These are phyloP conservation scores for Oryzias melastigma DNA, from an alignment of 2,113 vertebrate species.

Conservation along the genomic window DNA sequence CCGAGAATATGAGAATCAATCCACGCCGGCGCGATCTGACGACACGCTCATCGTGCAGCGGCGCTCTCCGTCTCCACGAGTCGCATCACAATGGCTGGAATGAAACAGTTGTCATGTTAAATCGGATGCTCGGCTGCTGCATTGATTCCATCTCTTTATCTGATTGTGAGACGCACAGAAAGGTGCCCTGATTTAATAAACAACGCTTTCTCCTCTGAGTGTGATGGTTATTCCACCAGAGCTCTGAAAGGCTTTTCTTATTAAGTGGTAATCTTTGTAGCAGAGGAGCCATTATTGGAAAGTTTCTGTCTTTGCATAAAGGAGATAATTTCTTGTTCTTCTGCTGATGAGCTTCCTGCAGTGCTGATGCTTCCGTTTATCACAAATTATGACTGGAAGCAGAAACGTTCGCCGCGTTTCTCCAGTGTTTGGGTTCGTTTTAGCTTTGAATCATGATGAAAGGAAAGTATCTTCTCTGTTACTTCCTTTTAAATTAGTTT, in stretches of 20 bases:
- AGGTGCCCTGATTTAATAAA: conserved; percentile 21
- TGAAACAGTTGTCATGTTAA: conserved; percentile 49
- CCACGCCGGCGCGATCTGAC: conserved; percentile 45
- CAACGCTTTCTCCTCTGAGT: background rate
- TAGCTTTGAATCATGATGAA: too few relatives aligned
- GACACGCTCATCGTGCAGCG: conserved; percentile 37
- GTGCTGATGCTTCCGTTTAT: conserved; percentile 18
- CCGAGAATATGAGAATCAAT: conserved; percentile 39
- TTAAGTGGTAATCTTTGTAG: conserved; percentile 23
- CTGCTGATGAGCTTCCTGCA: conserved; percentile 19
- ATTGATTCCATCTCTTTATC: conserved; percentile 22
- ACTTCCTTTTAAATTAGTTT: too few relatives aligned
- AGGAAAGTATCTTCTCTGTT: too few relatives aligned
- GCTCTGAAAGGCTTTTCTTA: conserved; percentile 25
- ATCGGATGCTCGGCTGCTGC: conserved; percentile 21
- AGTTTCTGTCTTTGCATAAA: conserved; percentile 16
- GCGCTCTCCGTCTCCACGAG: conserved; percentile 17
- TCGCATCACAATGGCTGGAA: conserved; percentile 45
- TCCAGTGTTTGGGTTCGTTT: too few relatives aligned
- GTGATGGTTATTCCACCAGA: conserved; percentile 5
- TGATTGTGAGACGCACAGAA: background rate
- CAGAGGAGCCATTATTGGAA: conserved; percentile 17
- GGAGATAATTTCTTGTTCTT: conserved; percentile 7
- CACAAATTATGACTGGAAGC: conserved; percentile 1
- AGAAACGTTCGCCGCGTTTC: background rate